Evolutionary conservation across 2,797 vertebrate genomes (phyloP).

Genomic region (Melanogrammus aeglefinus): DNA sequence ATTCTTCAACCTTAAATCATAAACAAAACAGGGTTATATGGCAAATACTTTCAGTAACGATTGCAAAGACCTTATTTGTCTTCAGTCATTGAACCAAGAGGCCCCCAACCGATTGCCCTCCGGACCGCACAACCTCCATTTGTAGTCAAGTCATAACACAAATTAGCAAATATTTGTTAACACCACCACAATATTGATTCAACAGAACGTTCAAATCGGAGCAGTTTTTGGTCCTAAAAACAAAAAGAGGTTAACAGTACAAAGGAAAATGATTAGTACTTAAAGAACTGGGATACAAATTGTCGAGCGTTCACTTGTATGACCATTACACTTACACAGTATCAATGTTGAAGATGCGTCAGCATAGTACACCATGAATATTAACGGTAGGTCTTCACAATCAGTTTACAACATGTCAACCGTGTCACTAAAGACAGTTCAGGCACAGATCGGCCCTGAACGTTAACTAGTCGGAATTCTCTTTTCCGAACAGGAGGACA

Average conservation of each 20-base stretch:
- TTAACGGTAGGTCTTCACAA: constrained; percentile 44
- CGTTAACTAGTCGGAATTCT: neutral
- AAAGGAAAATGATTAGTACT: constrained; percentile 52
- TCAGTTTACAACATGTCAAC: constrained; percentile 49
- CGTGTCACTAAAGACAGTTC: constrained; percentile 35
- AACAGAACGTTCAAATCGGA: constrained; percentile 42
- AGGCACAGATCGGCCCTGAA: constrained; percentile 30
- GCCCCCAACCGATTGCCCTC: constrained; percentile 19
- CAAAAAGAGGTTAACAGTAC: constrained; percentile 48
- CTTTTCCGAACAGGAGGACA: constrained; percentile 18
- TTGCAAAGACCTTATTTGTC: neutral
- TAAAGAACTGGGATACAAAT: constrained; percentile 59
- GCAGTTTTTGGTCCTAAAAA: constrained; percentile 57
- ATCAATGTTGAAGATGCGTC: constrained; percentile 54
- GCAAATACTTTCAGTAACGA: constrained; percentile 29
- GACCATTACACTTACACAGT: constrained; percentile 46
- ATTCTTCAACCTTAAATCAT: constrained; percentile 15
- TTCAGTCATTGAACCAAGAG: constrained; percentile 21
- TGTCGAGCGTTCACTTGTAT: constrained; percentile 43
- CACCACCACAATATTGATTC: constrained; percentile 60
- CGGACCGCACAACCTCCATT: constrained; percentile 30
- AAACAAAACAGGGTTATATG: constrained; percentile 52
- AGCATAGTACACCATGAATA: constrained; percentile 58
- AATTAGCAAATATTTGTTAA: constrained; percentile 41
- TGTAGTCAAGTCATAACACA: constrained; percentile 32